These are phyloP conservation scores for Caradrina kadenii DNA, from an alignment of 2,888 invertebrate genomes.

Conservation along the genomic window DNA sequence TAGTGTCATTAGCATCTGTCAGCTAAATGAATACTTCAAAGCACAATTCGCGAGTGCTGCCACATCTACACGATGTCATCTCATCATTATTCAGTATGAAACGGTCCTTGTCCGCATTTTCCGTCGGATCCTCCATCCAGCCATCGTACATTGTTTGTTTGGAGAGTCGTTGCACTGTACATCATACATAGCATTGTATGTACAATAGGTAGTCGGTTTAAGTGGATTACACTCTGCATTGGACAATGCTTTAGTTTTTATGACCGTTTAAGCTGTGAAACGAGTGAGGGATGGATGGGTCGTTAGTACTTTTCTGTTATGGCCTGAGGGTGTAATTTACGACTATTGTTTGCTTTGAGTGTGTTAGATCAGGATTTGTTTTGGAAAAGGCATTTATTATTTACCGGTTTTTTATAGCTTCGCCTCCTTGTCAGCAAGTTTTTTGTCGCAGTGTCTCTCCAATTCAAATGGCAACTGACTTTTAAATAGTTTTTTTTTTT, in stretches of 20 bases:
- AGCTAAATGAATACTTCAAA: slow-evolving; percentile 68
- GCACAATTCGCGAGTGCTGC: slow-evolving; percentile 59
- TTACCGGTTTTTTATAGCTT: slow-evolving; percentile 16
- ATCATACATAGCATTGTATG: slow-evolving; percentile 71
- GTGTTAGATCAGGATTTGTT: slow-evolving; percentile 58
- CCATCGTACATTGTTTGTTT: slow-evolving; percentile 66
- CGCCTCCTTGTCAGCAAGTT: slow-evolving; percentile 5
- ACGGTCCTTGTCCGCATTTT: slow-evolving; percentile 67
- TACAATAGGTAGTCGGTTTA: slow-evolving; percentile 72
- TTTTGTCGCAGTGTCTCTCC: neutral
- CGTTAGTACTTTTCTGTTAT: slow-evolving; percentile 75
- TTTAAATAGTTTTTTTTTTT: neutral
- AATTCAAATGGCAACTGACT: neutral
- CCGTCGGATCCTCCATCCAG: slow-evolving; percentile 58
- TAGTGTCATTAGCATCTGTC: slow-evolving; percentile 62
- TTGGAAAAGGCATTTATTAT: slow-evolving; percentile 24
- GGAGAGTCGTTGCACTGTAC: slow-evolving; percentile 70
- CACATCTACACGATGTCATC: slow-evolving; percentile 63
- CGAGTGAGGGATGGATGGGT: slow-evolving; percentile 75
- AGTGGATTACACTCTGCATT: slow-evolving; percentile 80
- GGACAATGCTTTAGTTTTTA: slow-evolving; percentile 82
- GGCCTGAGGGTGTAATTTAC: slow-evolving; percentile 75
- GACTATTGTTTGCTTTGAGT: slow-evolving; percentile 70
- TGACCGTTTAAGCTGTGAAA: slow-evolving; percentile 73
- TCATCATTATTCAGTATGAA: slow-evolving; percentile 72